Evolutionary conservation across 2,797 vertebrate species (phyloP).

Genomic region (Poeciliopsis turneri): DNA sequence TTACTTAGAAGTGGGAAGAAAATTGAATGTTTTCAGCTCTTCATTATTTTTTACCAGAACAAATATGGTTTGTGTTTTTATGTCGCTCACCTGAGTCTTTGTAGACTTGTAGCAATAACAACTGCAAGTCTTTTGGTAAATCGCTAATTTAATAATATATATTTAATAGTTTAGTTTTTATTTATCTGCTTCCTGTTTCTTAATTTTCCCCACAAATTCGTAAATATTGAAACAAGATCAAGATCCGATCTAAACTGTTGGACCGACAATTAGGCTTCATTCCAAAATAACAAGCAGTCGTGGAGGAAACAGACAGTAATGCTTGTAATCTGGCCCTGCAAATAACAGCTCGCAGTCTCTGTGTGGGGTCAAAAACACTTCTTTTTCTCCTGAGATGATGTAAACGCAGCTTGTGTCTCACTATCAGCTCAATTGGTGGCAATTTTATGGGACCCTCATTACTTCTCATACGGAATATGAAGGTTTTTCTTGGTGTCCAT

Average conservation of each 20-base stretch:
- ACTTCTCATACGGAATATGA: neutral
- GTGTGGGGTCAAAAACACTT: slow-evolving; percentile 2
- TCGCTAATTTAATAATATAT: neutral
- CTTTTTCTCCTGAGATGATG: slow-evolving; percentile 16
- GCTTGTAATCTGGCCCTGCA: slow-evolving; percentile 8
- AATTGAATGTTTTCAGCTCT: neutral
- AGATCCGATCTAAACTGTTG: neutral
- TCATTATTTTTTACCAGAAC: neutral
- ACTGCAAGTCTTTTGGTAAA: neutral
- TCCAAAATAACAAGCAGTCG: slow-evolving; percentile 16
- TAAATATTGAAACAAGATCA: neutral
- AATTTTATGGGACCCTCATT: neutral
- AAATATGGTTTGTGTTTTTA: neutral
- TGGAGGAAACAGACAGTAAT: slow-evolving; percentile 5
- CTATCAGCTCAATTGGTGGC: neutral
- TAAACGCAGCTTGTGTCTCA: slow-evolving; percentile 12
- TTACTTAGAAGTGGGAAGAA: neutral
- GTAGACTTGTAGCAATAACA: neutral
- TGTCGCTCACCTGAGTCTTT: neutral
- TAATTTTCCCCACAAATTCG: neutral
- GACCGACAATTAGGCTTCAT: slow-evolving; percentile 1
- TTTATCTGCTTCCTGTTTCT: neutral
- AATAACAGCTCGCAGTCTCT: slow-evolving; percentile 10
- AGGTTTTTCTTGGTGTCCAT: neutral
- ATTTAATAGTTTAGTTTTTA: neutral